phyloP scores from a whole-genome alignment of 2,888 invertebrate species.

The Empis stercorea region DNA sequence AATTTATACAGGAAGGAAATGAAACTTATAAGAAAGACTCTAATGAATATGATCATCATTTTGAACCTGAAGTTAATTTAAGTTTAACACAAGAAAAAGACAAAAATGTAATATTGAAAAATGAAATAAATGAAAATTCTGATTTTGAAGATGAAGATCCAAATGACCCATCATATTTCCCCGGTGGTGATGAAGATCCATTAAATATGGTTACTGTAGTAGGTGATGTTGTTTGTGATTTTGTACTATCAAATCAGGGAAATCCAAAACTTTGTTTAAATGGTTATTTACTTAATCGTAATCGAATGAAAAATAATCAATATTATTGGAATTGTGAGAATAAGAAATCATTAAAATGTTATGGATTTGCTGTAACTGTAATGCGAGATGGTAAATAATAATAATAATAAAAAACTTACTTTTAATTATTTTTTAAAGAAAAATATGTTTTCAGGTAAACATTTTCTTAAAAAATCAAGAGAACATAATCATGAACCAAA shows the following conservation, averaged over 20 bases:
- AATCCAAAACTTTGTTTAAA: conserved; percentile 1
- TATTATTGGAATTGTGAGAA: neutral
- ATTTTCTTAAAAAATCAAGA: neutral
- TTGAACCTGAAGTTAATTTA: neutral
- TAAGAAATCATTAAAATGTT: neutral
- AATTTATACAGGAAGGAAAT: neutral
- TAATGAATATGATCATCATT: no score
- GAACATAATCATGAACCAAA: neutral
- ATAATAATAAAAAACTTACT: neutral
- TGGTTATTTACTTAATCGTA: neutral
- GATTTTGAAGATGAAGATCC: neutral
- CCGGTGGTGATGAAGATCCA: no score
- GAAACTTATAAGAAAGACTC: neutral
- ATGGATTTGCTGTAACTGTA: neutral
- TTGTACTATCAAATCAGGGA: neutral
- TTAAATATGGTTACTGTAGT: neutral
- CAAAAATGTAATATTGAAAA: neutral
- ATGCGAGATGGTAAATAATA: neutral
- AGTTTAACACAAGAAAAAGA: neutral
- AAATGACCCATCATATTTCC: neutral
- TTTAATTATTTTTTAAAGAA: no score
- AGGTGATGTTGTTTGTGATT: neutral
- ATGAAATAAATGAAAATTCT: neutral
- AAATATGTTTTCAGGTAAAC: no score
- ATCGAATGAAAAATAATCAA: neutral